Evolutionary conservation across 2,888 invertebrate species (phyloP).

Genomic region (Drosophila emarginata): DNA sequence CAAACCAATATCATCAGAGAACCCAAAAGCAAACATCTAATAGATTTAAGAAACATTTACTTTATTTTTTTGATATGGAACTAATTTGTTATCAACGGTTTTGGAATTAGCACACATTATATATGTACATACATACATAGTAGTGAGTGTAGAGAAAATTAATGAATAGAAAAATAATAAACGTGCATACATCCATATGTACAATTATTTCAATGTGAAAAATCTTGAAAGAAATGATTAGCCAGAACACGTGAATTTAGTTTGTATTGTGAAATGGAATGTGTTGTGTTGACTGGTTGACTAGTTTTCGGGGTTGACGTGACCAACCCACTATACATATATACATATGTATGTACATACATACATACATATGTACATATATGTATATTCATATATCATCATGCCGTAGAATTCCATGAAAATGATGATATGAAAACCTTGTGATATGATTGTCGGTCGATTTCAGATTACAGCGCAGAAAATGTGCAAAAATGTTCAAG

Average conservation of each 20-base stretch:
- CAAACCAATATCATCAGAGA: neutral
- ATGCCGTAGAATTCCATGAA: slow-evolving; percentile 32
- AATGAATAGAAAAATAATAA: neutral
- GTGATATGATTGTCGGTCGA: slow-evolving; percentile 32
- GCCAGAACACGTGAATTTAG: slow-evolving; percentile 11
- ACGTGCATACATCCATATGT: neutral
- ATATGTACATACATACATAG: neutral
- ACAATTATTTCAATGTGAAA: neutral
- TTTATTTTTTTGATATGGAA: neutral
- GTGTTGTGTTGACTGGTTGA: neutral
- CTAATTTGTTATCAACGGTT: slow-evolving; percentile 11
- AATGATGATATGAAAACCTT: slow-evolving; percentile 29
- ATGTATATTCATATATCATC: slow-evolving; percentile 7
- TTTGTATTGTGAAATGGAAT: slow-evolving; percentile 3
- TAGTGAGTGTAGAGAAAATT: neutral
- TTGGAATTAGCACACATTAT: neutral
- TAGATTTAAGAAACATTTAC: neutral
- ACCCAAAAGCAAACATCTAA: neutral
- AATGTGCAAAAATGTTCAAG: slow-evolving; percentile 12
- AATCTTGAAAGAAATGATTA: slow-evolving; percentile 12
- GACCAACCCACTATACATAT: slow-evolving; percentile 20
- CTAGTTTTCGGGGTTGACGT: slow-evolving; percentile 15
- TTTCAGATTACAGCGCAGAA: slow-evolving; percentile 22
- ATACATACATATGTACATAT: too few relatives aligned
- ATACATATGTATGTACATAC: too few relatives aligned